phyloP scores from a whole-genome alignment of 2,113 vertebrate species.

The Oryzias curvinotus region DNA sequence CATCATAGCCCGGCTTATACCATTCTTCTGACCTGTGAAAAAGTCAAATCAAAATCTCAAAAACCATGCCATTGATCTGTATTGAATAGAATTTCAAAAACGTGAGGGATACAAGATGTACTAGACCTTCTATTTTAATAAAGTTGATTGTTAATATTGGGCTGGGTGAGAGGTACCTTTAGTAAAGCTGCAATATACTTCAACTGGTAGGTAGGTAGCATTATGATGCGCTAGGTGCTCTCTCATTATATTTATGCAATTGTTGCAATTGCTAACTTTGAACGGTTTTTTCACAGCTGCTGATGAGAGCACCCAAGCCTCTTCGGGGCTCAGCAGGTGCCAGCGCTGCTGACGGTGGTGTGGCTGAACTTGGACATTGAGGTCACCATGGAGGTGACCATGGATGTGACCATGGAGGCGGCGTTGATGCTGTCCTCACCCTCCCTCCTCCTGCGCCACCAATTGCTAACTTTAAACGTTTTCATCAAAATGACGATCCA shows the following conservation, averaged over 20 bases:
- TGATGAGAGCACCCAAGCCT: background rate
- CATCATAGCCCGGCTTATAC: background rate
- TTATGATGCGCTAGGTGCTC: too few species aligned
- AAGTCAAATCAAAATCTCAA: background rate
- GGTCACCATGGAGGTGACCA: conserved; percentile 78
- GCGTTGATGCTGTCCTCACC: conserved; percentile 70
- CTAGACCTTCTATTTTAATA: too few species aligned
- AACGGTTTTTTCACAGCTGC: background rate
- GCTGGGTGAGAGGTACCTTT: too few species aligned
- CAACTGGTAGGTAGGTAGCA: too few species aligned
- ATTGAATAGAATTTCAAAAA: too few species aligned
- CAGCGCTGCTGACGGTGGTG: conserved; percentile 88
- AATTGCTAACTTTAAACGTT: background rate
- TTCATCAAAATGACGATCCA: too few species aligned
- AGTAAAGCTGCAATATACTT: too few species aligned
- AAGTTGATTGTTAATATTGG: too few species aligned
- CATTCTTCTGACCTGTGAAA: conserved; percentile 69
- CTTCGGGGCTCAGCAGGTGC: conserved; percentile 67
- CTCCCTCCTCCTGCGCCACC: conserved; percentile 41
- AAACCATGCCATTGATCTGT: background rate
- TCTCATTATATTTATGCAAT: too few species aligned
- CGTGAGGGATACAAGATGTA: too few species aligned
- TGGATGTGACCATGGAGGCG: conserved; percentile 76
- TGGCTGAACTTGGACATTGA: conserved; percentile 91
- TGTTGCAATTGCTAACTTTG: too few species aligned